Base-by-base conservation (phyloP, 2,888 invertebrate genomes). In the Plagiodera versicolora region DNA sequence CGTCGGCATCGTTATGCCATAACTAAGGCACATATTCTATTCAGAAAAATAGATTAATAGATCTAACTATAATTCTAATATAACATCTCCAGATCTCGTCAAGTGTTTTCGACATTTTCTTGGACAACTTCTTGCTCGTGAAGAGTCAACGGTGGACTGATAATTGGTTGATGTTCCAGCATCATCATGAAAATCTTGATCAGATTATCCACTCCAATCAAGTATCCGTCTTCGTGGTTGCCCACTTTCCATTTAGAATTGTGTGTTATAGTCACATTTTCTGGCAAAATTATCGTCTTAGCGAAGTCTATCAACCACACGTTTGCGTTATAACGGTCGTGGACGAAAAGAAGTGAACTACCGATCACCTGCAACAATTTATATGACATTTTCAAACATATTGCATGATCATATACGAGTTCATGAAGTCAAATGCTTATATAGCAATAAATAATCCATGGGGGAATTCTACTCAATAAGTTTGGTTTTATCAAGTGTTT, bases 281-380 rank as follows among this genome's bases (percentile, higher is more conserved):
- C 85, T 0, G 95, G 93, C 35, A 97, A 84, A 11, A 88, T 86
- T 48, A 94, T 86, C 0, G 96, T 95, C 82, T 98, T 98, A 50
- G 98, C 97, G 77, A 98, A 98, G 81, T 98, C 98, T 69, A 98
- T 98, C 83, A 98, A 86, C 98, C 98, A 98, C 11, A 95, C 89
- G 64, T 92, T 93, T 24, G 95, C 94, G 76, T 89, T 90, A 68
- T 87, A 86, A 58, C 88, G 86, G 79, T 98, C 97, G 82, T 96
- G 97, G 56, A 98, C 95, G 78, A 98, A 94, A 59, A 98, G 86
- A 60, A 98, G 82, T 19, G 96, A 96, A 80, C 96, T 96, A 65
- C 95, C 95, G 72, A 96, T 95, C 51, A 97, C 87, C 87, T 88
- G 77, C 16, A 80, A 77, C 17, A 47, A 64, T 44, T 24, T n/a